Evolutionary conservation across 2,888 invertebrate genomes (phyloP).

Genomic region (Cosmorhoe ocellata): DNA sequence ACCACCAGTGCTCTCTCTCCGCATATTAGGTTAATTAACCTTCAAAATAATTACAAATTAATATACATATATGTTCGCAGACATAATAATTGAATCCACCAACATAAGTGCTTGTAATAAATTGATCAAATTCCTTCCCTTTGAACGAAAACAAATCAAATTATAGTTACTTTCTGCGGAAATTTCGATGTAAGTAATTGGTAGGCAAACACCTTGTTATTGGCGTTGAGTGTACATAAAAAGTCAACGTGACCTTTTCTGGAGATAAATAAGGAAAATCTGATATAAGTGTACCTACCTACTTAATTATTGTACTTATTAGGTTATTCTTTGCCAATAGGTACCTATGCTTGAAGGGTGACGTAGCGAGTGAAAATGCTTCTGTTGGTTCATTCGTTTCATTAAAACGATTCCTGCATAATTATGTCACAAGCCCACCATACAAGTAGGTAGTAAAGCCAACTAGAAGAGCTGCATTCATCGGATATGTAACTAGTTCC

Average conservation of each 20-base stretch:
- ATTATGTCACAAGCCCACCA: constrained; percentile 16
- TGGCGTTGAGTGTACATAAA: background rate
- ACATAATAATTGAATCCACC: constrained; percentile 13
- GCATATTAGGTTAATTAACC: no score
- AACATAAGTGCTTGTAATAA: constrained; percentile 1
- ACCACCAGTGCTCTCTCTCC: no score
- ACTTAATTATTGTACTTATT: no score
- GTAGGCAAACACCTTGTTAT: constrained; percentile 2
- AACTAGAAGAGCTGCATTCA: constrained; percentile 16
- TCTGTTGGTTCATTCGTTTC: no score
- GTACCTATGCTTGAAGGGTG: no score
- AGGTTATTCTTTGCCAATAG: no score
- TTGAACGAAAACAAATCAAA: constrained; percentile 16
- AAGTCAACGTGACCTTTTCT: background rate
- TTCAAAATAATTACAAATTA: background rate
- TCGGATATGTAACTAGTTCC: constrained; percentile 21
- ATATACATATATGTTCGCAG: constrained; percentile 9
- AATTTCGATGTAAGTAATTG: constrained; percentile 4
- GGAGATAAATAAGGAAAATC: no score
- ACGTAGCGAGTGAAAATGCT: no score
- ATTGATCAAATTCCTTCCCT: constrained; percentile 16
- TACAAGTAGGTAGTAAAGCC: background rate
- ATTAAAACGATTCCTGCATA: constrained; percentile 1
- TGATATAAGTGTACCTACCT: no score
- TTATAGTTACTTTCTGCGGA: constrained; percentile 8